Evolutionary conservation across 2,888 invertebrate genomes (phyloP), one percentile per base, ranked within the genome.

Genomic region (Xanthia togata): DNA sequence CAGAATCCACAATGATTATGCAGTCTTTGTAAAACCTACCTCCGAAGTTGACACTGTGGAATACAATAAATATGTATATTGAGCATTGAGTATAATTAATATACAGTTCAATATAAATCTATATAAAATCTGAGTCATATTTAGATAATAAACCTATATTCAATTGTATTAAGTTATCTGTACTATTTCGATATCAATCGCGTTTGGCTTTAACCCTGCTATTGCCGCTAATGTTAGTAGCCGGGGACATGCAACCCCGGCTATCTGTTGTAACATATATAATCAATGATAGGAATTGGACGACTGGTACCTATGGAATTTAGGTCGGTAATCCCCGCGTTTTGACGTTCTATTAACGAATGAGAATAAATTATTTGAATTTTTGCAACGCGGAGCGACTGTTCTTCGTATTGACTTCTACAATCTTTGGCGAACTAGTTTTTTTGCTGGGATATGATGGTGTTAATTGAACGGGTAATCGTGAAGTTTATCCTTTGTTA

Each of bases 211-310:
- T 78, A 83, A 81, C 76, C 78, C 83, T 69, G 69, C 71, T 79
- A 82, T 84, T 82, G 76, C 60, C 62, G 70, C 41, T 90, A 89
- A 89, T 89, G 87, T 86, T 87, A 90, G 83, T 89, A 80, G 79
- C 55, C 67, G 50, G 69, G 53, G 80, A 86, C 90, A 90, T 89
- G 90, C 88, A 74, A 88, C 59, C 67, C 23, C 4, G 26, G 55
- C 47, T 85, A 82, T 71, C 65, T 73, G 47, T 73, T 75, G 55
- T 31, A 68, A 44, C 65, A 38, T 55, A 72, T 84, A 44, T n/a
- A 57, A 6, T 60, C n/a, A 14, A 53, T 47, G 38, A 53, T 62
- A 62, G n/a, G 60, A 83, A 62, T 73, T 53, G 67, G 38, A 74
- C 50, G 55, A 53, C 38, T 68, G 70, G 53, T 26, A n/a, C n/a